A percentile compares a stretch with the other conserved stretches of the same genome.
Conservation (phyloP, 2,797 vertebrate species). For the Xenopus petersii region DNA sequence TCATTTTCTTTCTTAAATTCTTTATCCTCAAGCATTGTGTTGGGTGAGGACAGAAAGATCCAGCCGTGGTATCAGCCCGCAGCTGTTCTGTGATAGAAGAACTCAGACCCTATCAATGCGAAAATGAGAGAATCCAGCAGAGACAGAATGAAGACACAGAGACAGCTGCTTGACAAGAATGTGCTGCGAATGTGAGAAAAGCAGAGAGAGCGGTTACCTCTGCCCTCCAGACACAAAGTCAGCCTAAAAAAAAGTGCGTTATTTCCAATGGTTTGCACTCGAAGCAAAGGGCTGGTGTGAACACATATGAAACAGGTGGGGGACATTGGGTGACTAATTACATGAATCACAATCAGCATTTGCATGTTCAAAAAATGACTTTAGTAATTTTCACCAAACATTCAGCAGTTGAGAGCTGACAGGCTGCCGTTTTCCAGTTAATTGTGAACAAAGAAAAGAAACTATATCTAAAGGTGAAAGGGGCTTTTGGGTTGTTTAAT, state of each 20-base stretch:
- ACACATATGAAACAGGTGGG: slow-evolving; percentile 23
- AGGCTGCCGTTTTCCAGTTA: neutral
- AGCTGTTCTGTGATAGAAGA: slow-evolving; percentile 87
- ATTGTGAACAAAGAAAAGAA: too few relatives aligned
- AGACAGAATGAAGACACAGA: slow-evolving; percentile 64
- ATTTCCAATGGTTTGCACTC: slow-evolving; percentile 11
- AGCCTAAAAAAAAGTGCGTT: too few relatives aligned
- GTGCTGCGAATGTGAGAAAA: slow-evolving; percentile 58
- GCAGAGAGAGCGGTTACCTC: neutral
- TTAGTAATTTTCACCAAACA: slow-evolving; percentile 23
- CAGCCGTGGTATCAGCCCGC: slow-evolving; percentile 77
- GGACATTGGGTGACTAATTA: slow-evolving; percentile 22
- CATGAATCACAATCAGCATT: slow-evolving; percentile 31
- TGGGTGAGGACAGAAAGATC: slow-evolving; percentile 64
- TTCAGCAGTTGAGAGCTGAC: slow-evolving; percentile 25
- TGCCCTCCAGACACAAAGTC: neutral
- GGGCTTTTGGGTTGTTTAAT: too few relatives aligned
- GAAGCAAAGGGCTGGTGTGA: slow-evolving; percentile 8
- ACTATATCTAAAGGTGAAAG: too few relatives aligned
- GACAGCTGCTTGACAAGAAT: slow-evolving; percentile 67
- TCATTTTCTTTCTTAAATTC: slow-evolving; percentile 63
- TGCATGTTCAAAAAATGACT: slow-evolving; percentile 25
- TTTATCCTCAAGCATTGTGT: slow-evolving; percentile 72
- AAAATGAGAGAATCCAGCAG: slow-evolving; percentile 77
- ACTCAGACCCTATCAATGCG: slow-evolving; percentile 77